These are phyloP conservation scores for Alouatta palliata DNA, from an alignment of 2,113 vertebrate species.

Conservation along the genomic window DNA sequence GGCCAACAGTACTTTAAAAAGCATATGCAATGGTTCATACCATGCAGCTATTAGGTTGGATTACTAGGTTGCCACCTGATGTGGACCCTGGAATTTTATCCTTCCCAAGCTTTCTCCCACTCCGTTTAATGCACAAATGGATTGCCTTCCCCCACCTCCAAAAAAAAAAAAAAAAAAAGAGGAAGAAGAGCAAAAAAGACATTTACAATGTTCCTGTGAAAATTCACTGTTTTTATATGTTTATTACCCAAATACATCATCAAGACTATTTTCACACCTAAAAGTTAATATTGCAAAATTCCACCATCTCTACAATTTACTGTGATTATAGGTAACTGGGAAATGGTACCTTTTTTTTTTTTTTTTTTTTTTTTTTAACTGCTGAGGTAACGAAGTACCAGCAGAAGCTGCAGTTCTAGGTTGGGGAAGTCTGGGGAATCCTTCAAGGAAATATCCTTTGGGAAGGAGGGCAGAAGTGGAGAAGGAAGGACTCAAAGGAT, in stretches of 20 bases:
- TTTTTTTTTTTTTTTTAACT: not conserved
- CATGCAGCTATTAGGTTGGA: not conserved
- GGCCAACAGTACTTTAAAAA: not conserved
- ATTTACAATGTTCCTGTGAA: not conserved
- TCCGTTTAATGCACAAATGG: not conserved
- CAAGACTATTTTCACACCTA: not conserved
- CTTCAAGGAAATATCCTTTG: not conserved
- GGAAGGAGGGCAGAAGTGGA: not conserved
- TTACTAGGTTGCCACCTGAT: not conserved
- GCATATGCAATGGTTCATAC: not conserved
- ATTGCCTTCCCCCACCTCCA: not conserved
- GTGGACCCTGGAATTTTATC: not conserved
- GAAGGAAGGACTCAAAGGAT: not conserved
- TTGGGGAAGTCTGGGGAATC: not conserved
- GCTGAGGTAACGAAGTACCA: not conserved
- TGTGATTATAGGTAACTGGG: not conserved
- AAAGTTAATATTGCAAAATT: constrained; percentile 43
- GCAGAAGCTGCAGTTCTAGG: constrained; percentile 14
- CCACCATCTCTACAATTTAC: not conserved
- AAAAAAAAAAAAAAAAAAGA: not conserved
- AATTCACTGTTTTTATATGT: not conserved
- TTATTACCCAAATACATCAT: not conserved
- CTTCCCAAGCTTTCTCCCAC: not conserved
- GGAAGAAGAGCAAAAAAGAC: not conserved
- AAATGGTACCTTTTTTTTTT: not conserved